Evolutionary conservation across 2,888 invertebrate genomes (phyloP), one percentile per base, ranked within the genome.

Genomic region (Sisyra nigra): DNA sequence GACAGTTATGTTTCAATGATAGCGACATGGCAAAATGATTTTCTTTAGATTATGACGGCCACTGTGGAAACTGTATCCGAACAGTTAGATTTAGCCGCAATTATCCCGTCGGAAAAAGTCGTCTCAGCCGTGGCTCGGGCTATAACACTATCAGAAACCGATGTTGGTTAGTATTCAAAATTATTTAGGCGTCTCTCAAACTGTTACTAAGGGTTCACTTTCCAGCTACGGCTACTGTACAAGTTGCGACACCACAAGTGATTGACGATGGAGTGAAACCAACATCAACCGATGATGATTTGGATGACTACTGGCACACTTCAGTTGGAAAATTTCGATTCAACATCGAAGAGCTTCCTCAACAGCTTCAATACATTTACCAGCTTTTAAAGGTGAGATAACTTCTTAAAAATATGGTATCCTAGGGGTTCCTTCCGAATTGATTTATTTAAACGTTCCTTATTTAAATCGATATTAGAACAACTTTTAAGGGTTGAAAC

Each of bases 11-110:
- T 3, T 37, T 17, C 11, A 6, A 13, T 6, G n/a, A 8, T 33
- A 33, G 11, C 3, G 4, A 4, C n/a, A 17, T 37, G 5, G 37
- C 8, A n/a, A n/a, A n/a, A n/a, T 37, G 5, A 14, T 8, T 30
- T 57, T 56, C 64, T 65, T 58, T 71, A 88, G 87, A 88, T 89
- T 57, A 86, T 89, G 84, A 89, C 91, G 52, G 91, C 91, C 17
- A 89, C 89, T n/a, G 89, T 91, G 55, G 88, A 91, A 69, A 91
- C 89, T 31, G 88, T 91, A 50, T 83, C 85, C 47, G 89, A 89
- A 60, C 84, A 89, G 61, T 68, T 92, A 56, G 93, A 93, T 61
- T 73, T 91, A 57, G 85, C 87, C 34, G 82, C 85, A 34, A 80
- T 86, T 34, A 75, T 92, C 55, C 88, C 92, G 40, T 69, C 79